Evolutionary conservation across 1,140 invertebrate species (phyloP).

Genomic region (Caenorhabditis latens): DNA sequence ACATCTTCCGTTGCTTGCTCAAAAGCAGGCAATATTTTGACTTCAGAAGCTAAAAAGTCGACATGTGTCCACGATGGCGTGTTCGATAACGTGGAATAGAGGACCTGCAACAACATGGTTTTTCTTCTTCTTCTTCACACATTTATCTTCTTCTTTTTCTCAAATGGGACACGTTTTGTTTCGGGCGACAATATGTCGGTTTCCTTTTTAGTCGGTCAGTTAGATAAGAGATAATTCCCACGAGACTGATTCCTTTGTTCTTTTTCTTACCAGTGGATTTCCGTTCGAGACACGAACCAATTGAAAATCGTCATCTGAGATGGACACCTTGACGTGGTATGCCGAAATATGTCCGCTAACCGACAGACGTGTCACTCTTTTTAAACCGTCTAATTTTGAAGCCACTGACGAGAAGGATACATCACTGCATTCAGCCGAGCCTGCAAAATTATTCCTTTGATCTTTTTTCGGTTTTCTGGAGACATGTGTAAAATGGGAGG

Average conservation of each 20-base stretch:
- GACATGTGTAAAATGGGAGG: slow-evolving; percentile 34
- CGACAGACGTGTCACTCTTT: slow-evolving; percentile 48
- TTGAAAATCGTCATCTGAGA: slow-evolving; percentile 55
- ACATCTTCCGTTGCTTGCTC: slow-evolving; percentile 32
- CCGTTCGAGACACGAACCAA: slow-evolving; percentile 33
- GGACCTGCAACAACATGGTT: slow-evolving; percentile 51
- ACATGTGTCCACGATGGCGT: slow-evolving; percentile 59
- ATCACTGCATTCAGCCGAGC: slow-evolving; percentile 36
- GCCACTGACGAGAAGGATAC: slow-evolving; percentile 49
- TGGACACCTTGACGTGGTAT: slow-evolving; percentile 50
- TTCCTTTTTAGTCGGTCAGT: slow-evolving; percentile 16
- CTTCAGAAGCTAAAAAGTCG: slow-evolving; percentile 48
- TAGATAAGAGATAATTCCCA: slow-evolving; percentile 50
- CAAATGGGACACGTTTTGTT: slow-evolving; percentile 39
- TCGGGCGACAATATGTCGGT: slow-evolving; percentile 22
- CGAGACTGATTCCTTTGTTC: neutral
- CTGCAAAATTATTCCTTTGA: slow-evolving; percentile 33
- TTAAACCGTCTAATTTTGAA: slow-evolving; percentile 40
- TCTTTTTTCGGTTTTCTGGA: neutral
- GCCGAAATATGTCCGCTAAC: slow-evolving; percentile 57
- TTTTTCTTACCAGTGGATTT: slow-evolving; percentile 46
- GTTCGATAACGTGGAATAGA: slow-evolving; percentile 58
- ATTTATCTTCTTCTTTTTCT: slow-evolving; percentile 18
- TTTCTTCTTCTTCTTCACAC: slow-evolving; percentile 38
- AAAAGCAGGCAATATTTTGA: slow-evolving; percentile 44